These are phyloP conservation scores for Lepeophtheirus salmonis DNA, from an alignment of 1,140 invertebrate genomes.

Conservation along the genomic window DNA sequence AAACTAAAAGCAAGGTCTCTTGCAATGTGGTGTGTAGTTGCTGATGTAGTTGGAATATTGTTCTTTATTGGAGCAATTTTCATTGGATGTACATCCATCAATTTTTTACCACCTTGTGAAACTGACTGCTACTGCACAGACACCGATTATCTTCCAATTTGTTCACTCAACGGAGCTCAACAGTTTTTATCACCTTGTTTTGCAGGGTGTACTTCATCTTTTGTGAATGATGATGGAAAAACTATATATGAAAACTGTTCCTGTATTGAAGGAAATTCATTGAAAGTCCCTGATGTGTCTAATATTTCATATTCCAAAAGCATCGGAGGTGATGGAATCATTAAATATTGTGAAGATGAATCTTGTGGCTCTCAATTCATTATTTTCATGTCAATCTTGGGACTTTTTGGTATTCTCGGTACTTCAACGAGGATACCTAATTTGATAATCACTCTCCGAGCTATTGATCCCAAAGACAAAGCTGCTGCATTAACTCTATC, in stretches of 20 bases:
- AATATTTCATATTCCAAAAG: too few species aligned
- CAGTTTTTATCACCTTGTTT: not conserved
- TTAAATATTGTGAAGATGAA: not conserved
- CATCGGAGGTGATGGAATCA: not conserved
- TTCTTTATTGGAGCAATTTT: not conserved
- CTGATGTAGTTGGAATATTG: not conserved
- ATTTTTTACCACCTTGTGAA: not conserved
- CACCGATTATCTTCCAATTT: not conserved
- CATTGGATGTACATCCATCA: not conserved
- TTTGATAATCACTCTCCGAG: not conserved
- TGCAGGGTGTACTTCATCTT: not conserved
- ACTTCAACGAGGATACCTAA: slow-evolving; percentile 2
- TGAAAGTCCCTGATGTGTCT: too few species aligned
- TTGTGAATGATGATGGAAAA: not conserved
- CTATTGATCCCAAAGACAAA: slow-evolving; percentile 9
- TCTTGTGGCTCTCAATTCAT: not conserved
- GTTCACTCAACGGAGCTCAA: not conserved
- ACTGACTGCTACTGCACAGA: not conserved
- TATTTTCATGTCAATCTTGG: not conserved
- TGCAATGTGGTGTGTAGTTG: not conserved
- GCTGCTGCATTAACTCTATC: not conserved
- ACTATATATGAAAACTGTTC: not conserved
- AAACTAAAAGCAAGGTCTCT: slow-evolving; percentile 5
- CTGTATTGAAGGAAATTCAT: not conserved
- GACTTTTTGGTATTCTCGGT: not conserved